A percentile compares a stretch with the other conserved stretches of the same genome.
Conservation (phyloP, 2,797 vertebrate genomes). For the Intellagama lesueurii region DNA sequence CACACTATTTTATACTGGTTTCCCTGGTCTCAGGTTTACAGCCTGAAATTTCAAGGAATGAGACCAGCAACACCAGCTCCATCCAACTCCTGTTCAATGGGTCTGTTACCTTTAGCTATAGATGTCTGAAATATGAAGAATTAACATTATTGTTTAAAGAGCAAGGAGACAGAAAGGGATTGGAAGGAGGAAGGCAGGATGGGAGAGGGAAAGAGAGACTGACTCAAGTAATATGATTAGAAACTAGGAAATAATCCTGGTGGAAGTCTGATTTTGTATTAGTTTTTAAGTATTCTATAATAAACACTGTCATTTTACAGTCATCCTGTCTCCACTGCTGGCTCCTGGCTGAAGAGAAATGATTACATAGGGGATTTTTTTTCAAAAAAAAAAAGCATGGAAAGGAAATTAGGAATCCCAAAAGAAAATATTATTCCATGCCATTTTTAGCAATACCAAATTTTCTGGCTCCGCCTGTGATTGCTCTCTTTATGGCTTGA, state of each 20-base stretch:
- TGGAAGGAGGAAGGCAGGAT: too few relatives aligned
- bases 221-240: not conserved
- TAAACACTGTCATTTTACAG: conserved; percentile 26
- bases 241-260: not conserved
- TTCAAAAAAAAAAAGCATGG: not conserved
- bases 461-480: not conserved
- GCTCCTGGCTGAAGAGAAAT: conserved; percentile 1
- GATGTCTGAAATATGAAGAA: too few relatives aligned
- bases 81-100: too few relatives aligned
- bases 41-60: too few relatives aligned
- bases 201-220: not conserved
- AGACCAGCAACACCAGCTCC: too few relatives aligned
- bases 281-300: not conserved
- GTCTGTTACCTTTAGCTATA: too few relatives aligned
- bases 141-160: too few relatives aligned
- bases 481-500: not conserved
- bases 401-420: conserved; percentile 32
- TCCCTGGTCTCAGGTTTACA: too few relatives aligned
- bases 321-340: conserved; percentile 31
- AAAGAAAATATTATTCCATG: conserved; percentile 6
- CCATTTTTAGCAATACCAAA: not conserved
- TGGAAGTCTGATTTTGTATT: not conserved
- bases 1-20: too few relatives aligned
- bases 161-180: too few relatives aligned
- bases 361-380: not conserved